Conservation (phyloP, 2,888 invertebrate species). For the Helleia helle region DNA sequence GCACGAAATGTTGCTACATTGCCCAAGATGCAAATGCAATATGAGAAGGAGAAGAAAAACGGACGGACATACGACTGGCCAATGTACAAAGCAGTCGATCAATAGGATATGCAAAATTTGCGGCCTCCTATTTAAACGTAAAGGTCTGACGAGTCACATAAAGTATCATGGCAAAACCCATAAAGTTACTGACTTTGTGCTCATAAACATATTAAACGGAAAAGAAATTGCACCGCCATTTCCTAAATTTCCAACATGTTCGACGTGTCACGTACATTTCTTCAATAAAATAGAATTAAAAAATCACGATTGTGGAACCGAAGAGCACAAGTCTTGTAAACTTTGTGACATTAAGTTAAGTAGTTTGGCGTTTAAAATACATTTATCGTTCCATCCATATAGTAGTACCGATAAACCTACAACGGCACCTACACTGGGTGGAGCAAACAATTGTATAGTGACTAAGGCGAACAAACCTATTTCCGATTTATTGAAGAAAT, state of each 20-base stretch:
- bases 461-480: conserved; percentile 11
- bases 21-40: conserved; percentile 21
- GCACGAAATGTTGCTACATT: conserved; percentile 16
- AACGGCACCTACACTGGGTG: not conserved
- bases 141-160: conserved; percentile 15
- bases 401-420: not conserved
- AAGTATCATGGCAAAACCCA: conserved; percentile 20
- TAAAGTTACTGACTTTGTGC: conserved; percentile 25
- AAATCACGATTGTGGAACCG: conserved; percentile 12
- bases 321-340: conserved; percentile 14
- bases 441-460: not conserved
- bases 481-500: conserved; percentile 35
- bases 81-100: not conserved
- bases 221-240: conserved; percentile 23
- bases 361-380: conserved; percentile 25
- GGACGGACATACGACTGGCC: conserved; percentile 9
- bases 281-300: conserved; percentile 11
- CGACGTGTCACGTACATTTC: conserved; percentile 29
- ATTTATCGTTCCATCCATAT: conserved; percentile 31
- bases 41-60: conserved; percentile 16
- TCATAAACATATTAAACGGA: conserved; percentile 21
- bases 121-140: conserved; percentile 25
- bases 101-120: conserved; percentile 29
- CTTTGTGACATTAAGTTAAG: conserved; percentile 23
- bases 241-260: conserved; percentile 27